Conservation (phyloP, 2,888 invertebrate genomes). For the Dryocosmus kuriphilus region DNA sequence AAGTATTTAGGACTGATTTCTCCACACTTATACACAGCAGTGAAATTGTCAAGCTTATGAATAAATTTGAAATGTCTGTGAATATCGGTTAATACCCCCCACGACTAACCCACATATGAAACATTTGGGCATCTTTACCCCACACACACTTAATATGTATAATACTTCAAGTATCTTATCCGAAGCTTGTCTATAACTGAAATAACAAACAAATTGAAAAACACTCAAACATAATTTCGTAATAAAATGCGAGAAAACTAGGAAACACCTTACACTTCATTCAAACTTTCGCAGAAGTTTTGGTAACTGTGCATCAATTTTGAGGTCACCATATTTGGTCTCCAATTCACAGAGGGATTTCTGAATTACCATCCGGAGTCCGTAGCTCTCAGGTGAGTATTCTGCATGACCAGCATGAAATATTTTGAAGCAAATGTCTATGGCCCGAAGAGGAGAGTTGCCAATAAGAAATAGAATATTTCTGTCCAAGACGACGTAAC, state of each 20-base stretch:
- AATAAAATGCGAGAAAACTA: too few relatives aligned
- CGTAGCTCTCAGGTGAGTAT: neutral
- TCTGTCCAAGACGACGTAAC: neutral
- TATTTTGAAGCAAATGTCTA: conserved; percentile 3
- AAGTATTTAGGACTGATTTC: neutral
- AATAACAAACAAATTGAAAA: neutral
- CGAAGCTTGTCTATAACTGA: neutral
- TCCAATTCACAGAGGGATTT: neutral
- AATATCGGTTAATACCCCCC: neutral
- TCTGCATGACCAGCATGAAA: neutral
- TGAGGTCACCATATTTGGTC: neutral
- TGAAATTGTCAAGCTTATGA: neutral
- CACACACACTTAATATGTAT: neutral
- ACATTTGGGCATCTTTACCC: neutral
- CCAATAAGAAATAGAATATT: neutral
- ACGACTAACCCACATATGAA: conserved; percentile 3
- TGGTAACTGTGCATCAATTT: neutral
- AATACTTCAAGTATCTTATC: neutral
- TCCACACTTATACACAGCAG: neutral
- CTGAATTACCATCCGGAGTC: neutral
- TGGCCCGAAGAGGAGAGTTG: conserved; percentile 4
- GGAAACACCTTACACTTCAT: neutral
- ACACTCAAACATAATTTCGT: neutral
- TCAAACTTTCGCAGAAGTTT: neutral
- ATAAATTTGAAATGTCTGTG: neutral